Conservation (phyloP, 2,888 invertebrate genomes). For the Gasteruption jaculator region DNA sequence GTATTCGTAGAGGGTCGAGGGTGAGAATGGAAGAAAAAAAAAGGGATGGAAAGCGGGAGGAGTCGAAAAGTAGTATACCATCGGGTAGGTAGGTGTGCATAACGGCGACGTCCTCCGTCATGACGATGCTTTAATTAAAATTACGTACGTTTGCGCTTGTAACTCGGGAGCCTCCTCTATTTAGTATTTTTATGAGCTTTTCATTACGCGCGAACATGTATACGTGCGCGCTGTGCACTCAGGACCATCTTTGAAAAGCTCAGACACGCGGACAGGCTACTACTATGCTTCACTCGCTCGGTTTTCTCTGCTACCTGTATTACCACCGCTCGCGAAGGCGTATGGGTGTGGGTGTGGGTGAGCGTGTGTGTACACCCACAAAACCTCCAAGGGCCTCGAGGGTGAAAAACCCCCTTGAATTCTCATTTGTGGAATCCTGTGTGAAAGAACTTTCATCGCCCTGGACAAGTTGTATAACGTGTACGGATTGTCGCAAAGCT, state of each 20-base stretch:
- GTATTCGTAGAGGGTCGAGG: conserved; percentile 6
- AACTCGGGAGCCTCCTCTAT: conserved; percentile 30
- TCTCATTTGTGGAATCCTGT: conserved; percentile 40
- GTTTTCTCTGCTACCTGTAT: not conserved
- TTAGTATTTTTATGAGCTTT: conserved; percentile 49
- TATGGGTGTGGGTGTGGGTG: no score
- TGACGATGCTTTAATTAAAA: conserved; percentile 50
- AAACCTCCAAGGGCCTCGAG: no score
- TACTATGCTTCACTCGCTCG: conserved; percentile 7
- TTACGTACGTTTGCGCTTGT: conserved; percentile 46
- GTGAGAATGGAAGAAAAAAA: conserved; percentile 22
- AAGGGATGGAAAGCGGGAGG: conserved; percentile 17
- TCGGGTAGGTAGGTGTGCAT: conserved; percentile 11
- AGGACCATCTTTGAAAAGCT: conserved; percentile 13
- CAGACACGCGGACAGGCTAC: conserved; percentile 8
- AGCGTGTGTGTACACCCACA: no score
- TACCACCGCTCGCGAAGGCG: no score
- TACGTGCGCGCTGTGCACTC: conserved; percentile 18
- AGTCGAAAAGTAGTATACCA: conserved; percentile 21
- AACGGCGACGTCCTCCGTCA: conserved; percentile 35
- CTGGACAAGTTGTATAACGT: no score
- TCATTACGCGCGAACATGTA: conserved; percentile 33
- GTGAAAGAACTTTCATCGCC: conserved; percentile 34
- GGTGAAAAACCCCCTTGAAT: no score
- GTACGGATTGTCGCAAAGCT: conserved; percentile 20